Conservation (phyloP, 2,888 invertebrate genomes). For the Eupelmus urozonus region DNA sequence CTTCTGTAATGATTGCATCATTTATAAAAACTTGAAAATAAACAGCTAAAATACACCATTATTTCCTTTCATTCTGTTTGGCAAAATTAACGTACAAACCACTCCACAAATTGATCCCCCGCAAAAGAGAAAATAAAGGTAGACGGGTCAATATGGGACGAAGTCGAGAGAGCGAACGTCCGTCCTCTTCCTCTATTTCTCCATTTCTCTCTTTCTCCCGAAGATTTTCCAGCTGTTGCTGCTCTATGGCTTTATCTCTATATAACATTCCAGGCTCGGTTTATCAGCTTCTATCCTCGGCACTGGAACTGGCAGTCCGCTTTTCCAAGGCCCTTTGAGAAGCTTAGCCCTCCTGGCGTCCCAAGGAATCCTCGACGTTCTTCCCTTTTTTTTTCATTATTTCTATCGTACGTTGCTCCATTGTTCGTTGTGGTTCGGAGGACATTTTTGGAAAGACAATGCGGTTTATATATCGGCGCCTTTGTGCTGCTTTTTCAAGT, state of each 20-base stretch:
- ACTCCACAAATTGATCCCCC: neutral
- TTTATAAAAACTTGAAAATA: too few relatives aligned
- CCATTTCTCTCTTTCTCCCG: slow-evolving; percentile 55
- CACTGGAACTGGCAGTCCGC: slow-evolving; percentile 34
- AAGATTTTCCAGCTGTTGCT: slow-evolving; percentile 62
- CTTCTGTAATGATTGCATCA: too few relatives aligned
- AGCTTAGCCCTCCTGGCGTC: neutral
- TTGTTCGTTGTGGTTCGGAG: neutral
- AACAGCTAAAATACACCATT: too few relatives aligned
- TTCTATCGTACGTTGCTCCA: neutral
- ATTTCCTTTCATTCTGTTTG: too few relatives aligned
- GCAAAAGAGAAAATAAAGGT: neutral
- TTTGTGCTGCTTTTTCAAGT: neutral
- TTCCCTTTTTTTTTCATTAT: slow-evolving; percentile 5
- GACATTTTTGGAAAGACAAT: neutral
- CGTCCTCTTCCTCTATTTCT: slow-evolving; percentile 59
- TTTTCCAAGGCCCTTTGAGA: slow-evolving; percentile 22
- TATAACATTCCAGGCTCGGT: slow-evolving; percentile 72
- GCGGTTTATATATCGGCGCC: slow-evolving; percentile 4
- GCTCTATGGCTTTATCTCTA: slow-evolving; percentile 68
- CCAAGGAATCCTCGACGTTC: too few relatives aligned
- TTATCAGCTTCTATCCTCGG: slow-evolving; percentile 70
- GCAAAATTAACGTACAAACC: too few relatives aligned
- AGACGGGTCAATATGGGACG: neutral
- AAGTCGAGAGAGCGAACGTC: slow-evolving; percentile 52